Percentiles rank a stretch among this genome's conserved stretches.
These are phyloP conservation scores for Chiroxiphia lanceolata DNA, from an alignment of 2,797 vertebrate genomes.

Conservation along the genomic window DNA sequence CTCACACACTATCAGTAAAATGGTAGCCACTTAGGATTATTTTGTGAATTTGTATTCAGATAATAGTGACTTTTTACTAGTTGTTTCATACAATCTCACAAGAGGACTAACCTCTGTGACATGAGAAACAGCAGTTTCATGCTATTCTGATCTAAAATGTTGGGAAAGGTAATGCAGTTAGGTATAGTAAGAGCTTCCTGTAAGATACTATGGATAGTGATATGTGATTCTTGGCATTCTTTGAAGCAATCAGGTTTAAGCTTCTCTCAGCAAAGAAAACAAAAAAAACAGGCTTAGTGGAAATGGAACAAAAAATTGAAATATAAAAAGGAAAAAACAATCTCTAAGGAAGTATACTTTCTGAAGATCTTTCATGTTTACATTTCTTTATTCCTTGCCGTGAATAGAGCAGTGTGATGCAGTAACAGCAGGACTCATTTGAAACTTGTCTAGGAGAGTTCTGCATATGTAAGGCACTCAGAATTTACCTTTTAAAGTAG, in stretches of 20 bases:
- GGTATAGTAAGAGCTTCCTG: not conserved
- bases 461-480: not conserved
- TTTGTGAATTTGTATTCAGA: conserved; percentile 45
- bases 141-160: conserved; percentile 25
- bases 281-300: not conserved
- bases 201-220: not conserved
- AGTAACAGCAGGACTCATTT: not conserved
- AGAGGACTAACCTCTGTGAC: conserved; percentile 31
- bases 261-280: conserved; percentile 7
- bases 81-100: not conserved
- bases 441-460: conserved; percentile 12
- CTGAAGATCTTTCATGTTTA: conserved; percentile 47
- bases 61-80: conserved; percentile 36
- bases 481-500: conserved; percentile 16
- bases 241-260: conserved; percentile 44
- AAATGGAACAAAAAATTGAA: conserved; percentile 12
- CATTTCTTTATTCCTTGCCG: not conserved
- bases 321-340: not conserved
- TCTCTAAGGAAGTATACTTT: not conserved
- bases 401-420: conserved; percentile 18
- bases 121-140: conserved; percentile 13
- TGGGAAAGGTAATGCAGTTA: conserved; percentile 16
- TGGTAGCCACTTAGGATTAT: conserved; percentile 45
- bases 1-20: conserved; percentile 10
- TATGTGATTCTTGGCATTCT: conserved; percentile 45